Percentiles rank a stretch among this genome's conserved stretches.
phyloP scores from a whole-genome alignment of 2,113 vertebrate genomes.

The Crotalus horridus region DNA sequence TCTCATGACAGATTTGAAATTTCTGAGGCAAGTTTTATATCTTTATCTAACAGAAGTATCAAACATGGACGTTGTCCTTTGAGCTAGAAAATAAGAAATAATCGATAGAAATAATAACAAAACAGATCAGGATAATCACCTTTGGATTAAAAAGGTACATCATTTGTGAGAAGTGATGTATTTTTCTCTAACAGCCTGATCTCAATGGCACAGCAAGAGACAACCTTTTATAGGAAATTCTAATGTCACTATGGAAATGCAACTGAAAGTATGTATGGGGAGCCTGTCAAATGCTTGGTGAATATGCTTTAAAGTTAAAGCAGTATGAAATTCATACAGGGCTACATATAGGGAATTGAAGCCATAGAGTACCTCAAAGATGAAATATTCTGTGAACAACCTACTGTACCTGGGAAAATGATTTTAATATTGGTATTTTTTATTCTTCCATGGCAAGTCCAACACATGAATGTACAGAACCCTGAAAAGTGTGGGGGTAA shows the following conservation, averaged over 20 bases:
- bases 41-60: constrained; percentile 59
- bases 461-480: constrained; percentile 28
- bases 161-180: constrained; percentile 44
- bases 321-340: constrained; percentile 8
- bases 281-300: constrained; percentile 27
- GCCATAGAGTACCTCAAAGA: constrained; percentile 40
- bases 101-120: constrained; percentile 50
- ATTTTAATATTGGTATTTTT: constrained; percentile 28
- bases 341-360: constrained; percentile 33
- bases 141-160: constrained; percentile 49
- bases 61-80: constrained; percentile 43
- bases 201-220: constrained; percentile 44
- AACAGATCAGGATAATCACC: constrained; percentile 50
- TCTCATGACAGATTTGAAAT: constrained; percentile 55
- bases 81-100: constrained; percentile 34
- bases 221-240: constrained; percentile 44
- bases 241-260: constrained; percentile 51
- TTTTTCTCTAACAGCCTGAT: constrained; percentile 42
- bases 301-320: constrained; percentile 29
- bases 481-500: constrained; percentile 20
- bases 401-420: constrained; percentile 49
- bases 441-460: constrained; percentile 29
- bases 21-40: constrained; percentile 51
- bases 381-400: constrained; percentile 25
- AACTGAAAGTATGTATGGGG: constrained; percentile 12